Conservation (phyloP, 2,797 vertebrate species). For the Cyprinella venusta region DNA sequence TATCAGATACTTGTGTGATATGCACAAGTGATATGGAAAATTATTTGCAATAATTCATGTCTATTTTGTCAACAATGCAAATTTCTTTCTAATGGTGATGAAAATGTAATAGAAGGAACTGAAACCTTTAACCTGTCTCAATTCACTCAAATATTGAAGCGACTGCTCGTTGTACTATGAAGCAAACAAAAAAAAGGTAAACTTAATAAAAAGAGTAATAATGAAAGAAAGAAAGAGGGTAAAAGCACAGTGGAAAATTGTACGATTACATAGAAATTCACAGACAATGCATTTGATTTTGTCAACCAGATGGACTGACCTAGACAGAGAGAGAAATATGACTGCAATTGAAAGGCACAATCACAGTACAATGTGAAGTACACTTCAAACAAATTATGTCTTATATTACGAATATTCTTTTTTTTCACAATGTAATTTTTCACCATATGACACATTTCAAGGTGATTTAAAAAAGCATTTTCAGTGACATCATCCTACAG, state of each 20-base stretch:
- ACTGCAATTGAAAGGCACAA: constrained; percentile 1
- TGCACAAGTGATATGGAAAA: neutral
- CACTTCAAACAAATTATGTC: neutral
- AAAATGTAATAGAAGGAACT: neutral
- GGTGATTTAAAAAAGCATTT: neutral
- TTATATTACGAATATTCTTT: neutral
- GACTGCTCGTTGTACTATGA: neutral
- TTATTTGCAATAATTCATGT: neutral
- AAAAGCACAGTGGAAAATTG: neutral
- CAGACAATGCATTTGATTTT: neutral
- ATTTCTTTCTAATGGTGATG: neutral
- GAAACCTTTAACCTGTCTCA: neutral
- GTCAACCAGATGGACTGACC: neutral
- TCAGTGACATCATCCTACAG: neutral
- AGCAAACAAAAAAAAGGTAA: neutral
- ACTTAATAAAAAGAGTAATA: neutral
- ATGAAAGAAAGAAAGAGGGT: neutral
- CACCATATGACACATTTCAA: neutral
- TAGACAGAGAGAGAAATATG: constrained; percentile 2
- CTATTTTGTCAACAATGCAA: neutral
- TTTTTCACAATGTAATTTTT: neutral
- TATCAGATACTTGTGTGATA: neutral
- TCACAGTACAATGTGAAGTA: neutral
- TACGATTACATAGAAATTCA: neutral
- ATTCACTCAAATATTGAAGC: neutral